Percentiles rank a stretch among this genome's conserved stretches.
phyloP scores from a whole-genome alignment of 1,140 invertebrate species.

The Drosophila biarmipes region DNA sequence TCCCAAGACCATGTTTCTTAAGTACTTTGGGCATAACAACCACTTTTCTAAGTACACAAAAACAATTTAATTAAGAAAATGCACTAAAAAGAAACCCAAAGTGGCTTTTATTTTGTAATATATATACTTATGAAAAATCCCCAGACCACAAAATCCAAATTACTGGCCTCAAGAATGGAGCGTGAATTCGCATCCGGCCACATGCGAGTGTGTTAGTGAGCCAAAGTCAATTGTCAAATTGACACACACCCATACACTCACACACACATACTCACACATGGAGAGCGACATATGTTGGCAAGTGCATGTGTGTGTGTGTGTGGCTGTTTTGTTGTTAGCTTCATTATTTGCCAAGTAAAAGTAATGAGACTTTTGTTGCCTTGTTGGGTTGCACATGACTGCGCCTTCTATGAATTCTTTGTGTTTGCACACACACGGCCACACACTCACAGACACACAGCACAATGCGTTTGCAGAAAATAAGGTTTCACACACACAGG shows the following conservation, averaged over 20 bases:
- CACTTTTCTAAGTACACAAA: too few relatives aligned
- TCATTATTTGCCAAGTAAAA: slow-evolving; percentile 82
- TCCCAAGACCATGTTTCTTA: too few relatives aligned
- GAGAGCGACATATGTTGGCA: slow-evolving; percentile 11
- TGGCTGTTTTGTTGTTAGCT: slow-evolving; percentile 57
- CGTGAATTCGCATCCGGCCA: background rate
- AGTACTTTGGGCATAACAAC: too few relatives aligned
- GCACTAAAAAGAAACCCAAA: background rate
- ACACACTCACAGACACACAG: slow-evolving; percentile 10
- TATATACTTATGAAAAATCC: slow-evolving; percentile 9
- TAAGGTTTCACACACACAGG: slow-evolving; percentile 34
- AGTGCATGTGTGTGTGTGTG: slow-evolving; percentile 21
- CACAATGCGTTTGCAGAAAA: slow-evolving; percentile 52
- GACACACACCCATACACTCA: slow-evolving; percentile 32
- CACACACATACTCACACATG: too few relatives aligned
- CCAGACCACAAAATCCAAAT: slow-evolving; percentile 19
- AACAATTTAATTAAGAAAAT: too few relatives aligned
- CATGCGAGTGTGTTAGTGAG: slow-evolving; percentile 24
- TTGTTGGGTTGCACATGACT: slow-evolving; percentile 81
- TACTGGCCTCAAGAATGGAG: slow-evolving; percentile 20
- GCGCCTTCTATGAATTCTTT: slow-evolving; percentile 71
- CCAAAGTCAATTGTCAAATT: slow-evolving; percentile 75
- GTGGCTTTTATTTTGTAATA: background rate
- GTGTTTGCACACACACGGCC: slow-evolving; percentile 45
- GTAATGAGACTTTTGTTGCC: slow-evolving; percentile 82